Conservation (phyloP, 2,797 vertebrate species). For the Sebastes taczanowskii region DNA sequence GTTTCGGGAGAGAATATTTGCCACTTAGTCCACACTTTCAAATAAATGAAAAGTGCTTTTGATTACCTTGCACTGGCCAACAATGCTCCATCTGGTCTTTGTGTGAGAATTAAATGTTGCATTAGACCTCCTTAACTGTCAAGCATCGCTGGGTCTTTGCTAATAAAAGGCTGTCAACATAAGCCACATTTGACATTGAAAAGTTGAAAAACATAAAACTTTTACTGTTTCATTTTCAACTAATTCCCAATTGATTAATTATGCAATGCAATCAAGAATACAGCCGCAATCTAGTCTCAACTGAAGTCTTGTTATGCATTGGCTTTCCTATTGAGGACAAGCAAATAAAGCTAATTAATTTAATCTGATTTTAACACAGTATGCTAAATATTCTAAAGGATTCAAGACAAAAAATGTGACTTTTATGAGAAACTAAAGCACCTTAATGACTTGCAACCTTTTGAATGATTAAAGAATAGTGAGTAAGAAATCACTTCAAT, state of each 20-base stretch:
- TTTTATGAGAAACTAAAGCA: neutral
- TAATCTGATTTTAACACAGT: neutral
- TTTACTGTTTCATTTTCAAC: neutral
- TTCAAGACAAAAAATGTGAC: neutral
- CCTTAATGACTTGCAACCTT: neutral
- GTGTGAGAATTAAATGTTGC: slow-evolving; percentile 31
- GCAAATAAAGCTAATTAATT: neutral
- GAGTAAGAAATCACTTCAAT: neutral
- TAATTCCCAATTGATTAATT: neutral
- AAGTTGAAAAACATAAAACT: neutral
- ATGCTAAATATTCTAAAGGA: neutral
- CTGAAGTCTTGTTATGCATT: neutral
- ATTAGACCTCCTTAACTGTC: slow-evolving; percentile 20
- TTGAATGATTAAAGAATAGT: neutral
- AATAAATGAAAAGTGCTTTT: slow-evolving; percentile 65
- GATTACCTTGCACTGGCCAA: slow-evolving; percentile 40
- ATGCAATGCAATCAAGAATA: neutral
- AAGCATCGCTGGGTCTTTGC: neutral
- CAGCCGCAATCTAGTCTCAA: neutral
- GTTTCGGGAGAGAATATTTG: slow-evolving; percentile 6
- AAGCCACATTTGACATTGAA: neutral
- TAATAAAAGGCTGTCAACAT: slow-evolving; percentile 13
- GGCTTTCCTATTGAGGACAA: neutral
- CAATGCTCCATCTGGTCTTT: slow-evolving; percentile 46
- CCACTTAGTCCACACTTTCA: slow-evolving; percentile 34